Evolutionary conservation across 2,113 vertebrate genomes (phyloP).

Genomic region (Corythaixoides concolor): DNA sequence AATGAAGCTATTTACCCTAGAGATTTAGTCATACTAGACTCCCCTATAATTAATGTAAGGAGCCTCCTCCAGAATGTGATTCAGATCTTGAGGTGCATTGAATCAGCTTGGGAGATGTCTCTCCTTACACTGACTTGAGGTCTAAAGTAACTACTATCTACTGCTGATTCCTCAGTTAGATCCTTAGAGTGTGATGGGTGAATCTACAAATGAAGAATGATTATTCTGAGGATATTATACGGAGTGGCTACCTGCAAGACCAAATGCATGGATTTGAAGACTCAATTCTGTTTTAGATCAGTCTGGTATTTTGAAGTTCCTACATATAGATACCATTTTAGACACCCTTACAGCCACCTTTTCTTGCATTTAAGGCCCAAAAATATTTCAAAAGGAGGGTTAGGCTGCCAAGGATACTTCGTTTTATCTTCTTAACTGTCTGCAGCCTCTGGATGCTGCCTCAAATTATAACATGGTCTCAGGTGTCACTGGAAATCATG

Average conservation of each 20-base stretch:
- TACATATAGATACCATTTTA: fast-evolving
- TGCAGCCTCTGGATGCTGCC: neutral
- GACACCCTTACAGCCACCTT: neutral
- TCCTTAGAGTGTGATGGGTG: neutral
- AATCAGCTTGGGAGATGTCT: neutral
- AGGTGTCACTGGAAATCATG: neutral
- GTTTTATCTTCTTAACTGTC: neutral
- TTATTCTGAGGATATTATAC: neutral
- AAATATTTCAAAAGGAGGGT: neutral
- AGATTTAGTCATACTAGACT: neutral
- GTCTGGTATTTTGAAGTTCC: neutral
- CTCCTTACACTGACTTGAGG: neutral
- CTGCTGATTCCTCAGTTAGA: neutral
- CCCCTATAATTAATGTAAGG: neutral
- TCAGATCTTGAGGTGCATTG: neutral
- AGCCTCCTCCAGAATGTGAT: neutral
- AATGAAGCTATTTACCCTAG: neutral
- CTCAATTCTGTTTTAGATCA: neutral
- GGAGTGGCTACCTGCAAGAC: neutral
- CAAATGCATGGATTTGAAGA: neutral
- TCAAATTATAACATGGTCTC: neutral
- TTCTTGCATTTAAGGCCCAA: neutral
- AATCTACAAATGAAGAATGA: neutral
- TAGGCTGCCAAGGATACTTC: neutral
- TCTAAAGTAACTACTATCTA: neutral